A percentile compares a stretch with the other conserved stretches of the same genome.
phyloP scores from a whole-genome alignment of 2,797 vertebrate species.

The Mormyrus proboscirostris region DNA sequence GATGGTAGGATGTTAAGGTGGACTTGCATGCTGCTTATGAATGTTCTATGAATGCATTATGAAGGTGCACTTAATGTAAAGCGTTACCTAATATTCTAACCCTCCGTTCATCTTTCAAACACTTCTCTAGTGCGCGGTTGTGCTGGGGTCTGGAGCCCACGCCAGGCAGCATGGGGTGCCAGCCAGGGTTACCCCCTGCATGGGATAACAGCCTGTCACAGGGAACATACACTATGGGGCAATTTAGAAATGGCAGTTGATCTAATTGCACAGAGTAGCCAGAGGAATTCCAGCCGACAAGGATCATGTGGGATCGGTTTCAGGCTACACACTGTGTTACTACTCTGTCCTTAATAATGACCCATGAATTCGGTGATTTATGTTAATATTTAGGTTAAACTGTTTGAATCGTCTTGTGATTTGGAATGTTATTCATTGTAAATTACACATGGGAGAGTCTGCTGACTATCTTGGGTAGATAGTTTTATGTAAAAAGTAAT shows the following conservation, averaged over 20 bases:
- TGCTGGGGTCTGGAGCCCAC: neutral
- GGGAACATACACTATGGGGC: neutral
- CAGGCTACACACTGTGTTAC: neutral
- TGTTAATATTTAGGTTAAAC: neutral
- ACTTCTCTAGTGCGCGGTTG: neutral
- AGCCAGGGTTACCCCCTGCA: neutral
- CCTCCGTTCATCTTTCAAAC: neutral
- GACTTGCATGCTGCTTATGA: too few relatives aligned
- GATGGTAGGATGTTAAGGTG: too few relatives aligned
- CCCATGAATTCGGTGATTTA: neutral
- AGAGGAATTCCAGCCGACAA: neutral
- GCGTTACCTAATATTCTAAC: neutral
- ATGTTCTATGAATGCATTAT: neutral
- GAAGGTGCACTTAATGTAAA: neutral
- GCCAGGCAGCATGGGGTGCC: neutral
- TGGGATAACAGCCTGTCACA: neutral
- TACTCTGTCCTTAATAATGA: neutral
- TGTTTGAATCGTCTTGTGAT: neutral
- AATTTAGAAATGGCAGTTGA: neutral
- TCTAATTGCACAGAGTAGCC: neutral
- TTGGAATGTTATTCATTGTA: neutral
- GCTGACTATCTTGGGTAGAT: neutral
- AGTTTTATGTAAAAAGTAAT: neutral
- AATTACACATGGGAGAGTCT: slow-evolving; percentile 13
- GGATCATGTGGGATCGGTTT: neutral